A percentile compares a stretch with the other conserved stretches of the same genome.
These are phyloP conservation scores for Tricholaema leucomelas DNA, from an alignment of 2,113 vertebrate species.

Conservation along the genomic window DNA sequence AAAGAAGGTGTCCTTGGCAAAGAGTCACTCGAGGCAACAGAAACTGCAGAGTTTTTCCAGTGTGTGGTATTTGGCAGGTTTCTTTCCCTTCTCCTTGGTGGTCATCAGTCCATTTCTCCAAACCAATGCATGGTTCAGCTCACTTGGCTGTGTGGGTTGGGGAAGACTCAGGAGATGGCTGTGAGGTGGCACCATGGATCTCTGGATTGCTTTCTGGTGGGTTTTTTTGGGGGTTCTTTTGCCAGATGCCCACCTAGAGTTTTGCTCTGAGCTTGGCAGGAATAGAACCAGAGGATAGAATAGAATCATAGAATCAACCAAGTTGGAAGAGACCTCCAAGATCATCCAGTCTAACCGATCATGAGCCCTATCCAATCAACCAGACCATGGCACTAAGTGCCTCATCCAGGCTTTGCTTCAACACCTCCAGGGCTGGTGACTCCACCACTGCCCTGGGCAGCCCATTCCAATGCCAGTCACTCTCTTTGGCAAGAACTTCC, in stretches of 20 bases:
- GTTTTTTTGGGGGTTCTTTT: neutral
- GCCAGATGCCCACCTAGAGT: neutral
- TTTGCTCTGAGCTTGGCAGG: neutral
- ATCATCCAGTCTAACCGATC: no score
- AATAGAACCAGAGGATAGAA: no score
- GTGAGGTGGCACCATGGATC: rapidly evolving
- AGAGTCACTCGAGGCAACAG: neutral
- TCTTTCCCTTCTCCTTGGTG: neutral
- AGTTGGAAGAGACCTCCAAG: no score
- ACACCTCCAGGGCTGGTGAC: no score
- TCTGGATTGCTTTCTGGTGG: neutral
- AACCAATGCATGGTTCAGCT: rapidly evolving
- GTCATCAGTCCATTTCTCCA: rapidly evolving
- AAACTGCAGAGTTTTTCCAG: neutral
- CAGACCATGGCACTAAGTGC: no score
- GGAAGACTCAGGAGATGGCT: rapidly evolving
- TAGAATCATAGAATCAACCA: no score
- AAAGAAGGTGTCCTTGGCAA: slow-evolving; percentile 29
- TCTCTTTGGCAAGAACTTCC: no score
- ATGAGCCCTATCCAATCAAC: no score
- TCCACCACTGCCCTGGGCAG: no score
- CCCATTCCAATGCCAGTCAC: no score
- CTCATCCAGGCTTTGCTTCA: no score
- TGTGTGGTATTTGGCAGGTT: neutral
- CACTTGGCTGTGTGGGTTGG: rapidly evolving